These are phyloP conservation scores for Cephalophus harveyi DNA, from an alignment of 2,113 vertebrate genomes.

Conservation along the genomic window DNA sequence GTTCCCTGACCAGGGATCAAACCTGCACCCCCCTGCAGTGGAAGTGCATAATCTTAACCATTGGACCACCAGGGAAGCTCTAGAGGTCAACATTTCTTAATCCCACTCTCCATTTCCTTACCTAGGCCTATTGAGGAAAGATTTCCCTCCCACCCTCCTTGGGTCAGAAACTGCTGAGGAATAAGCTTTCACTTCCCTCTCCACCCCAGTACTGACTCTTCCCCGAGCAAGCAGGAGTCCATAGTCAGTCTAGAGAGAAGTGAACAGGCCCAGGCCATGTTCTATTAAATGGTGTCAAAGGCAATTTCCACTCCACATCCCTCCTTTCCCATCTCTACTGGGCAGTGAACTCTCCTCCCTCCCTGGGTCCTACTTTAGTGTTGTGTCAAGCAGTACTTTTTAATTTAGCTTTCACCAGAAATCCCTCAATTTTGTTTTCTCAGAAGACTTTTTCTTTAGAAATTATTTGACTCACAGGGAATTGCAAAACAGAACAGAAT, in stretches of 20 bases:
- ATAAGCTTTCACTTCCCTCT: background rate
- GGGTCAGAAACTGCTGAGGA: background rate
- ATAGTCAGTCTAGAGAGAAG: background rate
- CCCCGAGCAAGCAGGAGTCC: background rate
- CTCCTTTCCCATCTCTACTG: background rate
- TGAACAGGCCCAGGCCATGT: background rate
- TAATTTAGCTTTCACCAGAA: background rate
- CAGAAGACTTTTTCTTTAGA: slow-evolving; percentile 3
- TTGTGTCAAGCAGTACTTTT: background rate
- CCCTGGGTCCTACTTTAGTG: background rate
- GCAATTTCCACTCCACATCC: background rate
- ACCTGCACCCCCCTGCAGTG: background rate
- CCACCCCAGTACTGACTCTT: background rate
- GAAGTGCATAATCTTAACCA: background rate
- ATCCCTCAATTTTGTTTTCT: background rate
- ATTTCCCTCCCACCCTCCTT: background rate
- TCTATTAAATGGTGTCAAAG: background rate
- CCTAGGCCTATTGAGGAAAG: background rate
- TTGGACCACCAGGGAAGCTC: background rate
- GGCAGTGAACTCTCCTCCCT: background rate
- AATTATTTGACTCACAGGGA: slow-evolving; percentile 9
- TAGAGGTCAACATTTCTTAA: background rate
- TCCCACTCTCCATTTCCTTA: background rate
- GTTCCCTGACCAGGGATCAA: background rate
- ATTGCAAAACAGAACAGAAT: slow-evolving; percentile 9